Evolutionary conservation across 2,113 vertebrate species (phyloP), one percentile per base, ranked within the genome.

Genomic region (Otis tarda): DNA sequence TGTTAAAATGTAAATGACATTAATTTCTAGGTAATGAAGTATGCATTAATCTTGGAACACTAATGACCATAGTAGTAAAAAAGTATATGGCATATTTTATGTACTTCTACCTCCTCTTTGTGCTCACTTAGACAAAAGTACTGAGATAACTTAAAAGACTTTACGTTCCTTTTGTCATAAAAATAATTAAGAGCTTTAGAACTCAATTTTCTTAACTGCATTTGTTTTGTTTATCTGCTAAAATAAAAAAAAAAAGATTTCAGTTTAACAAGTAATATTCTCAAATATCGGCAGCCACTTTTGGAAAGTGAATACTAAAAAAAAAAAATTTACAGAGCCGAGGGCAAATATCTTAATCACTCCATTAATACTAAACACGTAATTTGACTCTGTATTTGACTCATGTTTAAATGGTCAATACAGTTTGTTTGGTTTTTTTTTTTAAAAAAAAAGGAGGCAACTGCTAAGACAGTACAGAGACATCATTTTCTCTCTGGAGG

Each of bases 1-100:
- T 95, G 90, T 97, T 97, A 98, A 98, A 97, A 98, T 97, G 96
- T 60, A 97, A 97, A 97, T 98, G 7, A 91, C 90, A 85, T 95
- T n/a, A 94, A 97, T 93, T 97, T 96, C 94, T 96, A 90, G 80
- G 83, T 94, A 97, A 97, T 96, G 92, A 97, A 97, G 56, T 63
- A 92, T 71, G 39, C 39, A 93, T 91, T 97, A 95, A 91, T 14
- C 53, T 92, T 96, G 90, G 33, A 97, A 95, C 81, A 53, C 71
- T 97, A 97, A 97, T 91, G 76, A 95, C 78, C 39, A 90, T 67
- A 93, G 83, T 71, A 97, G 41, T 94, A 97, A 97, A 98, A 98
- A 97, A 82, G 16, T 89, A 93, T 73, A 94, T 76, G 80, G 25
- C 56, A 90, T 93, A 92, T 96, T 97, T 97, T 97, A 96, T 88